Evolutionary conservation across 2,888 invertebrate species (phyloP).

Genomic region (Dolichomitus sp.): DNA sequence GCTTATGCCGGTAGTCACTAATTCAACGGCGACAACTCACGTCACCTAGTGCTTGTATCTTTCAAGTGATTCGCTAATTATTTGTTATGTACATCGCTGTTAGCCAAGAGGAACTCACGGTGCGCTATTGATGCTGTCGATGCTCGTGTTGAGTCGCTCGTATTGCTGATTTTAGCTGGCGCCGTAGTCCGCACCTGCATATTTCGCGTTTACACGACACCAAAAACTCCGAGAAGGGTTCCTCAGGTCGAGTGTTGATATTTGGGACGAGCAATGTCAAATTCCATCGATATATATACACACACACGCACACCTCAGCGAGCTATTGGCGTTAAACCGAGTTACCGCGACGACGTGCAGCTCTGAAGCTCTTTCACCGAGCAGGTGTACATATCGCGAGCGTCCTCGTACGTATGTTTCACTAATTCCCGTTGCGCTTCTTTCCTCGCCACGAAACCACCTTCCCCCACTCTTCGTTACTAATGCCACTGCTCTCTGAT

Average conservation of each 20-base stretch:
- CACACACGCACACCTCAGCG: slow-evolving; percentile 25
- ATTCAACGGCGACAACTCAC: not conserved
- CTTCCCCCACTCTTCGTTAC: slow-evolving; percentile 28
- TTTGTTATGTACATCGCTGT: not conserved
- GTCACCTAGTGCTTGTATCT: not conserved
- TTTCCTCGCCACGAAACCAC: slow-evolving; percentile 42
- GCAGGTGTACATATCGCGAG: slow-evolving; percentile 63
- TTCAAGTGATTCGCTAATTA: not conserved
- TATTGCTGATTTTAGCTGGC: slow-evolving; percentile 8
- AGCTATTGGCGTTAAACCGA: slow-evolving; percentile 51
- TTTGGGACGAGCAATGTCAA: slow-evolving; percentile 25
- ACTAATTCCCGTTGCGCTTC: slow-evolving; percentile 26
- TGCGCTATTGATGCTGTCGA: slow-evolving; percentile 32
- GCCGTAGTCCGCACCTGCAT: slow-evolving; percentile 46
- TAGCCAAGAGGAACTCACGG: slow-evolving; percentile 42
- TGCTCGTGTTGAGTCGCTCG: slow-evolving; percentile 25
- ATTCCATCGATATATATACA: slow-evolving; percentile 51
- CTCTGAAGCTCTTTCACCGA: slow-evolving; percentile 19
- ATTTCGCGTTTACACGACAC: slow-evolving; percentile 45
- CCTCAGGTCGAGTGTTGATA: not conserved
- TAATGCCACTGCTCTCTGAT: slow-evolving; percentile 27
- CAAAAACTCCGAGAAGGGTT: not conserved
- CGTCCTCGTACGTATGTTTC: slow-evolving; percentile 33
- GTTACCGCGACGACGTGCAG: slow-evolving; percentile 43
- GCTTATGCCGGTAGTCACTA: not conserved